Evolutionary conservation across 2,888 invertebrate species (phyloP).

Genomic region (Cerastis leucographa): DNA sequence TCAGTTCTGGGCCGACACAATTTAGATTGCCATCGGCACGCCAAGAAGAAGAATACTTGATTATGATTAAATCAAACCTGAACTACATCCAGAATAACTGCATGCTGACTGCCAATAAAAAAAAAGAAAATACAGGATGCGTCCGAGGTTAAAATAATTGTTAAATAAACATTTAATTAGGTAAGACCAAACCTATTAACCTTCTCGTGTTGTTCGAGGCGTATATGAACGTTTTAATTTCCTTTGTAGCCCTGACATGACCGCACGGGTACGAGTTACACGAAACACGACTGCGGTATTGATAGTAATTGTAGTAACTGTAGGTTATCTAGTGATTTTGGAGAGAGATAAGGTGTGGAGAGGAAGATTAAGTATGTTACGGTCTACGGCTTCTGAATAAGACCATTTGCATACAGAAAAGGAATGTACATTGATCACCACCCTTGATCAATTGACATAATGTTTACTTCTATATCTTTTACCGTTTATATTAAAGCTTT

Average conservation of each 20-base stretch:
- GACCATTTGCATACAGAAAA: not conserved
- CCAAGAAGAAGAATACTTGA: not conserved
- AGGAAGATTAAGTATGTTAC: not conserved
- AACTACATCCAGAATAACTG: not conserved
- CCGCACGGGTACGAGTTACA: conserved; percentile 26
- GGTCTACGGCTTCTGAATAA: conserved; percentile 3
- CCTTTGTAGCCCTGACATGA: conserved; percentile 63
- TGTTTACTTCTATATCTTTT: not conserved
- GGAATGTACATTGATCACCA: not conserved
- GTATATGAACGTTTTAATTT: conserved; percentile 57
- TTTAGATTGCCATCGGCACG: too few species aligned
- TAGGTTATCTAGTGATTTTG: conserved; percentile 37
- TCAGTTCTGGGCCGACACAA: too few species aligned
- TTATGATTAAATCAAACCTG: not conserved
- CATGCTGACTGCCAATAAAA: conserved; percentile 1
- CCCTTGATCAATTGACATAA: not conserved
- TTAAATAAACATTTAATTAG: conserved; percentile 52
- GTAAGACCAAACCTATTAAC: conserved; percentile 56
- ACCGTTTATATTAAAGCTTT: not conserved
- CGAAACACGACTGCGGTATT: conserved; percentile 34
- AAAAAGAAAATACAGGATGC: conserved; percentile 72
- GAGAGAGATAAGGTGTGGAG: conserved; percentile 16
- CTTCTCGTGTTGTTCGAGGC: conserved; percentile 57
- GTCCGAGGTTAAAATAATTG: conserved; percentile 67
- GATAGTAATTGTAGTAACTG: conserved; percentile 37